Conservation (phyloP, 2,797 vertebrate species). For the Pangasius macronema region DNA sequence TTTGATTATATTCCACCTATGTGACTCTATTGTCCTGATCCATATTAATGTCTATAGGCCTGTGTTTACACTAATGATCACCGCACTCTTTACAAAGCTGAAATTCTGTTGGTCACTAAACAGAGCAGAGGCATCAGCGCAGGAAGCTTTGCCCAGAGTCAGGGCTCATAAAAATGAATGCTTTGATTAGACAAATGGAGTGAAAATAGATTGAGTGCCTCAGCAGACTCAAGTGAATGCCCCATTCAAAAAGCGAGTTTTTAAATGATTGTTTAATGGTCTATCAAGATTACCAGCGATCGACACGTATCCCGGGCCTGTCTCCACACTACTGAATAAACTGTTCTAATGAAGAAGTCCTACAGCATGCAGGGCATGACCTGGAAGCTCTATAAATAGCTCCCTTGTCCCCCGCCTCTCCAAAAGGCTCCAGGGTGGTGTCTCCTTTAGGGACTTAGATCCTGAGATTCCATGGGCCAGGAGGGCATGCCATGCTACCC, state of each 20-base stretch:
- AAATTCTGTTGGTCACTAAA: slow-evolving; percentile 21
- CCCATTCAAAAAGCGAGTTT: background rate
- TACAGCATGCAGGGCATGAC: slow-evolving; percentile 44
- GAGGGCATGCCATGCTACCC: background rate
- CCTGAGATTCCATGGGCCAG: background rate
- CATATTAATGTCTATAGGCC: slow-evolving; percentile 42
- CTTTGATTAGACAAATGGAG: slow-evolving; percentile 36
- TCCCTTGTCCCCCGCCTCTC: background rate
- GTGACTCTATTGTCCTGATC: slow-evolving; percentile 38
- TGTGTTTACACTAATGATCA: slow-evolving; percentile 32
- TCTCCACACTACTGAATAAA: background rate
- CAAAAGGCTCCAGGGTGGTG: background rate
- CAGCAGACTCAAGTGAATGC: background rate
- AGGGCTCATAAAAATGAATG: slow-evolving; percentile 8
- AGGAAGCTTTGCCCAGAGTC: slow-evolving; percentile 36
- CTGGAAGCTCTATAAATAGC: slow-evolving; percentile 36
- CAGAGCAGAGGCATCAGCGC: slow-evolving; percentile 29
- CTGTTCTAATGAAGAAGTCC: slow-evolving; percentile 30
- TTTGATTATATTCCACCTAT: slow-evolving; percentile 61
- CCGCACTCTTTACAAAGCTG: slow-evolving; percentile 15
- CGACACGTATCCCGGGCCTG: background rate
- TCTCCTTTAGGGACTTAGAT: background rate
- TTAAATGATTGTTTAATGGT: background rate
- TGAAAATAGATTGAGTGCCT: background rate
- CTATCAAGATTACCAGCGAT: background rate